A percentile compares a stretch with the other conserved stretches of the same genome.
Conservation (phyloP, 2,797 vertebrate genomes). For the Neosalanx taihuensis region DNA sequence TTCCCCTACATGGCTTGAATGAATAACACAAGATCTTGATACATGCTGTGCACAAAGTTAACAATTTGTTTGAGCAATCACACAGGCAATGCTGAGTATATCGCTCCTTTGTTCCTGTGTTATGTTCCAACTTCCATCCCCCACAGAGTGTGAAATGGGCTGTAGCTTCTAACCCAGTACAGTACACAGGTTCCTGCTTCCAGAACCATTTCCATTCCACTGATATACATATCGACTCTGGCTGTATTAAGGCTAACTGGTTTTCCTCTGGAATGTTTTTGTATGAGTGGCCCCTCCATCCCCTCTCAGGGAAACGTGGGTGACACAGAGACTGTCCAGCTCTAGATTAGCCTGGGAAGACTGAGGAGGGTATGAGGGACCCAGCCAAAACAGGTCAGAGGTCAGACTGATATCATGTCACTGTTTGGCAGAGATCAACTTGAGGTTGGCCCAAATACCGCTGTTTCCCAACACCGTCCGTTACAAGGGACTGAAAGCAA, state of each 20-base stretch:
- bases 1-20: background rate
- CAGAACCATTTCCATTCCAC: conserved; percentile 33
- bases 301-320: conserved; percentile 31
- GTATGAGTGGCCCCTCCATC: conserved; percentile 26
- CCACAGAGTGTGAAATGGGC: background rate
- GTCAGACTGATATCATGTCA: conserved; percentile 26
- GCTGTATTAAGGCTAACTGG: conserved; percentile 24
- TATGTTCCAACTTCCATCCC: background rate
- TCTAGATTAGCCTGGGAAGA: conserved; percentile 39
- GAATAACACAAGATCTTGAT: background rate
- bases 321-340: conserved; percentile 21
- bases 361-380: conserved; percentile 17
- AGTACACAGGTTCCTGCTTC: conserved; percentile 38
- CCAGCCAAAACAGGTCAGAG: conserved; percentile 37
- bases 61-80: background rate
- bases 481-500: background rate
- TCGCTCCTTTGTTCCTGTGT: background rate
- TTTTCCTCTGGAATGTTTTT: conserved; percentile 44
- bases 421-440: conserved; percentile 1
- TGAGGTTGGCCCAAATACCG: background rate
- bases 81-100: background rate
- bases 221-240: conserved; percentile 27
- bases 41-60: background rate
- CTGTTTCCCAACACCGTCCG: background rate
- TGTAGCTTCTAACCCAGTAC: conserved; percentile 30